Conservation (phyloP, 2,113 vertebrate genomes). For the Laterallus jamaicensis region DNA sequence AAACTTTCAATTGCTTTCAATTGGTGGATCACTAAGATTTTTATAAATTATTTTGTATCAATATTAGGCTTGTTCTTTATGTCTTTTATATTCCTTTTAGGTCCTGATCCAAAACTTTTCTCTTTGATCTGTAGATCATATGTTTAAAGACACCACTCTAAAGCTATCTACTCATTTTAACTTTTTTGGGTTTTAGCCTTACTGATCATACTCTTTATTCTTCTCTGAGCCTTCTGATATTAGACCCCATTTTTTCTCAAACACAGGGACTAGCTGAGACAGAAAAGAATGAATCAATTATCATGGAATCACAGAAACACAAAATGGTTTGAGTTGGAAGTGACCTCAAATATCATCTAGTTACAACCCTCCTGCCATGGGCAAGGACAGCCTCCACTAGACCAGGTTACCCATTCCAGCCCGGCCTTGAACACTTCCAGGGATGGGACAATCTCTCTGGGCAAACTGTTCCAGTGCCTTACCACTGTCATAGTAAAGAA, state of each 20-base stretch:
- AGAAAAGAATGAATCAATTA: not conserved
- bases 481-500: too few relatives aligned
- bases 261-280: not conserved
- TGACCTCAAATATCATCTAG: too few relatives aligned
- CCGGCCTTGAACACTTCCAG: too few relatives aligned
- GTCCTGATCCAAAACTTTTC: accelerated
- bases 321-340: too few relatives aligned
- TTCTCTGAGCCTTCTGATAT: not conserved
- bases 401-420: too few relatives aligned
- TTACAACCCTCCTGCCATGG: too few relatives aligned
- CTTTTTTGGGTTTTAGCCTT: not conserved
- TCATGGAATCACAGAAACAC: too few relatives aligned
- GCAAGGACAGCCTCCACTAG: too few relatives aligned
- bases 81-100: not conserved
- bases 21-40: not conserved
- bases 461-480: too few relatives aligned
- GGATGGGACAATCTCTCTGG: too few relatives aligned
- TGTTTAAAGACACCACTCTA: not conserved
- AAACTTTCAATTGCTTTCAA: not conserved
- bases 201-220: not conserved
- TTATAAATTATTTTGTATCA: not conserved
- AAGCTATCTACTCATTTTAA: not conserved
- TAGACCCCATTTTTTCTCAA: not conserved
- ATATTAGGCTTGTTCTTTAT: not conserved
- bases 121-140: not conserved